Conservation (phyloP, 2,888 invertebrate species). For the Philhelius pedissequus region DNA sequence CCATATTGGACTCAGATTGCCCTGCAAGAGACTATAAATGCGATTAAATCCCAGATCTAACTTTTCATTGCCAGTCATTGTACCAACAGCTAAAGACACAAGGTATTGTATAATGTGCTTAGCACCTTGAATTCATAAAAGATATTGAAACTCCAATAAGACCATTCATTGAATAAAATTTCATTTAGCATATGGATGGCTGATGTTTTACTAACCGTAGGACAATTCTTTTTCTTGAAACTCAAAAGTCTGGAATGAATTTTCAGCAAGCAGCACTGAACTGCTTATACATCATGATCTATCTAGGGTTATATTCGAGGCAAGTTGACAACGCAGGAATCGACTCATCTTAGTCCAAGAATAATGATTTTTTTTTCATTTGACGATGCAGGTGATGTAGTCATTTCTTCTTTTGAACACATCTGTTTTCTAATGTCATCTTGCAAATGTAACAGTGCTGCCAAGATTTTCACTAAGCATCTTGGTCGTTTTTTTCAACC, state of each 20-base stretch:
- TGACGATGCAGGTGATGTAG: background rate
- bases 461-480: too few relatives aligned
- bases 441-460: too few relatives aligned
- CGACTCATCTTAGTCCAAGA: conserved; percentile 78
- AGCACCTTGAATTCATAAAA: conserved; percentile 92
- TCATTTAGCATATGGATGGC: background rate
- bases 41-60: background rate
- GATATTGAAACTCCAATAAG: conserved; percentile 93
- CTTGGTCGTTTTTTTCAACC: too few relatives aligned
- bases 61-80: conserved; percentile 87
- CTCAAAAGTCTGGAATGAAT: conserved; percentile 63
- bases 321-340: conserved; percentile 84
- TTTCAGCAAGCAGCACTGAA: conserved; percentile 72
- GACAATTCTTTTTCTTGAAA: conserved; percentile 71
- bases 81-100: conserved; percentile 95
- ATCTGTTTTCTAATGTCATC: too few relatives aligned
- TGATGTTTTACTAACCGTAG: conserved; percentile 70
- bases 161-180: conserved; percentile 75
- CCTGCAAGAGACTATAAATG: conserved; percentile 74
- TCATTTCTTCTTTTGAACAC: too few relatives aligned
- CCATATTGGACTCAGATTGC: conserved; percentile 82
- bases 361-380: conserved; percentile 59
- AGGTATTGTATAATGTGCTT: conserved; percentile 94
- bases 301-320: conserved; percentile 81
- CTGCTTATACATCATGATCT: conserved; percentile 81